Evolutionary conservation across 1,140 invertebrate species (phyloP).

Genomic region (Augochlora pura): DNA sequence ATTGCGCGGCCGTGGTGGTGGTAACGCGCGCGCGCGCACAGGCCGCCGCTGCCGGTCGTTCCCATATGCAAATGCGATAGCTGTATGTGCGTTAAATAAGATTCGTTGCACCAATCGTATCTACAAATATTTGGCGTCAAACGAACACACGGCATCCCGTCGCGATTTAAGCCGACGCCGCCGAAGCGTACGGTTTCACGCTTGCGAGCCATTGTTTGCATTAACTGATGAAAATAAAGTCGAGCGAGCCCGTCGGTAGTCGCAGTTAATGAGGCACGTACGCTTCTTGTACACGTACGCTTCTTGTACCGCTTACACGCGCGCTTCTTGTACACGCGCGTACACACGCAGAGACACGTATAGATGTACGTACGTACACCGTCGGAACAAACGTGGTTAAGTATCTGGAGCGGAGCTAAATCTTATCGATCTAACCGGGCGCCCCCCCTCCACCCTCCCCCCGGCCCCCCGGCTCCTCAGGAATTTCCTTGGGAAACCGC

Average conservation of each 20-base stretch:
- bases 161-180: constrained; percentile 34
- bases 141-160: constrained; percentile 38
- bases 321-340: too few relatives aligned
- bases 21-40: too few relatives aligned
- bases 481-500: constrained; percentile 3
- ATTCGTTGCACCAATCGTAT: constrained; percentile 53
- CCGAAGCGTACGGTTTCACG: constrained; percentile 25
- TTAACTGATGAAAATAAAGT: constrained; percentile 56
- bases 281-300: background rate
- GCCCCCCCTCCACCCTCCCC: too few relatives aligned
- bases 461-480: background rate
- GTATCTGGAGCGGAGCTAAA: constrained; percentile 1
- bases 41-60: background rate
- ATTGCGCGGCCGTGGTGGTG: background rate
- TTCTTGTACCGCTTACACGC: too few relatives aligned
- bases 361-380: too few relatives aligned
- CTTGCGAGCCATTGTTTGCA: constrained; percentile 36
- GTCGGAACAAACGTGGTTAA: constrained; percentile 19
- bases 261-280: constrained; percentile 31
- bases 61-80: constrained; percentile 26
- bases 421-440: constrained; percentile 34
- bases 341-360: too few relatives aligned
- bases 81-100: constrained; percentile 52
- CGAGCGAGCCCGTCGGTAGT: background rate
- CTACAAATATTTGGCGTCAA: constrained; percentile 55